Base-by-base conservation (phyloP, 2,113 vertebrate species). In the Orthonyx spaldingii region DNA sequence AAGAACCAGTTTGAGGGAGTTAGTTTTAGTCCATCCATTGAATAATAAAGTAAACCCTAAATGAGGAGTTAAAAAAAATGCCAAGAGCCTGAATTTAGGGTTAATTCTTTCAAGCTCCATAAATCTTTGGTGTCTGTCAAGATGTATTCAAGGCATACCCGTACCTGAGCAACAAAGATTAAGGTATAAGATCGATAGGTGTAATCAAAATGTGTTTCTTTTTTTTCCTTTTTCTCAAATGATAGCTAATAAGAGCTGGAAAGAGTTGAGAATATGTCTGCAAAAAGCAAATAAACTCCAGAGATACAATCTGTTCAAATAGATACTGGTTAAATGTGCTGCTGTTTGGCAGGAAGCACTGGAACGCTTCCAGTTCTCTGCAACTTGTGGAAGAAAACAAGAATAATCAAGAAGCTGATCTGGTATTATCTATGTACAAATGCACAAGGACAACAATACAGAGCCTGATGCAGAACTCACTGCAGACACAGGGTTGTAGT, bases 201-300 rank as follows among this genome's bases (percentile, higher is more conserved):
- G 18, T 21, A 69, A 93, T 82, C 61, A 93, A 92, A 80, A 74
- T 14, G 32, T 13, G 21, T 50, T 85, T 39, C 5, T 30, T 39
- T 83, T 72, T 32, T 32, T 5, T 1, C 7, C 2, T 30, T 39
- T 28, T 84, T 70, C 61, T 85, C 22, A 78, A 90, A 92, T 75
- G 64, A 68, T 64, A 76, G 64, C 74, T 87, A 96, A 59, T 49
- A 85, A 92, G 61, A 75, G 35, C 71, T 55, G 46, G 68, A 83
- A 94, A 93, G 33, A 55, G n/a, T 52, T 86, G 42, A 87, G 42
- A 89, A 14, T 33, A 72, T 21, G 35, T 39, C 64, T 87, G 75
- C 50, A 89, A 75, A 90, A 89, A 91, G n/a, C 33, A 90, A 95
- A 85, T 57, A 60, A 92, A 94, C 49, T 86, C 42, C 49, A 85